Evolutionary conservation across 2,797 vertebrate species (phyloP), one percentile per base, ranked within the genome.

Genomic region (Chelon auratus): DNA sequence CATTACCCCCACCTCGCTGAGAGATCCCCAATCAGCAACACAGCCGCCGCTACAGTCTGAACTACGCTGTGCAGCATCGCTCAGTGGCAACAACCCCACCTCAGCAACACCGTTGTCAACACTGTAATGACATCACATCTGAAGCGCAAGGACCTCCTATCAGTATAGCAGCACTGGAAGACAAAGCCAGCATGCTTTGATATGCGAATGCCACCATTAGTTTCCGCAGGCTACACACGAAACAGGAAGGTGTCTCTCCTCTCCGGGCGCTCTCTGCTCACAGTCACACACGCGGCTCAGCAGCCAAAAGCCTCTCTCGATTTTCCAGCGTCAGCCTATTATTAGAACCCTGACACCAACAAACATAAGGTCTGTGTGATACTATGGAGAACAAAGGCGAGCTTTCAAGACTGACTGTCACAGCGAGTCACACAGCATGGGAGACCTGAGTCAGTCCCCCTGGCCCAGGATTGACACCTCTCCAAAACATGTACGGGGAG

Each of bases 81-180:
- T 88, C 80, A 42, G 79, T 81, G 81, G 85, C 87, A 89, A 87
- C 91, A 88, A 90, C 90, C 91, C 86, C 87, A 87, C 87, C 90
- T 89, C 84, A 79, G 82, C 85, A 86, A 89, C 90, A 89, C 85
- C 56, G 18, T 89, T 89, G 86, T 89, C 86, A 90, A 88, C 86
- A 83, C 62, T 75, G 84, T 77, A 67, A 90, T 90, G 90, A 91
- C 90, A 91, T 92, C 91, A 92, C 78, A 84, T 84, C 81, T 73
- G 47, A 81, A 58, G 82, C 82, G 72, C 76, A 61, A 81, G 75
- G 77, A 73, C 69, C 74, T 87, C 68, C 76, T 76, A 59, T 80
- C 79, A 69, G 68, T 48, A 63, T 50, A 71, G 72, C 71, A 68
- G 71, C 42, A 26, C 9, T 57, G 42, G 40, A 58, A 78, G 81